Evolutionary conservation across 1,140 invertebrate species (phyloP), one percentile per base, ranked within the genome.

Genomic region (Heliconius melpomene): DNA sequence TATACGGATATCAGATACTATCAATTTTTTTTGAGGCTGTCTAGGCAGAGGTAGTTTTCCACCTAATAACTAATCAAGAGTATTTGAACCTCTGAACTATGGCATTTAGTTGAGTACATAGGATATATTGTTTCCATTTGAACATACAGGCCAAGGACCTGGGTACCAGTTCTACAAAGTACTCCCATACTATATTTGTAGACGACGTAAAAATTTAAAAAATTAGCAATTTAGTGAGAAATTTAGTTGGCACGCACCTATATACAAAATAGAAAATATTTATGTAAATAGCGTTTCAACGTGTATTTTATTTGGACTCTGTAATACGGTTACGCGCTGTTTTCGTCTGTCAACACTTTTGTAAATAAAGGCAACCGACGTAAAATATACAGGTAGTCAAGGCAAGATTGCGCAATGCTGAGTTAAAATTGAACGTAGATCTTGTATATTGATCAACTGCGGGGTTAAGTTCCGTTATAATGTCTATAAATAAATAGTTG

Each of bases 261-360:
- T 23, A n/a, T 52, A 57, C 32, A 38, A 79, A 50, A 75, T 66
- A 26, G 23, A 57, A 79, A 71, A 79, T 75, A 79, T 79, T 79
- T 75, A 75, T 60, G 74, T 72, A 72, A 72, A 79, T 79, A 57
- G 40, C 78, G 78, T 54, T 79, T n/a, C 2, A 60, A 60, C 20
- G 38, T 46, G 38, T 71, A 75, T 79, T 75, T 79, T 79, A 75
- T 79, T 79, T 79, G 71, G 54, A 79, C 38, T 18, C 36, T 26
- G 72, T 70, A 75, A 46, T 72, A 79, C 73, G 78, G 78, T 79
- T 75, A 54, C 40, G 60, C n/a, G 32, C 60, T 71, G 78, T 38
- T 79, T 79, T 75, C 75, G 60, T 79, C 78, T 75, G 11, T 79
- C 73, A 72, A n/a, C 78, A 38, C 36, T 60, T 66, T 74, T 40